Evolutionary conservation across 2,797 vertebrate genomes (phyloP).

Genomic region (Cynopterus sphinx): DNA sequence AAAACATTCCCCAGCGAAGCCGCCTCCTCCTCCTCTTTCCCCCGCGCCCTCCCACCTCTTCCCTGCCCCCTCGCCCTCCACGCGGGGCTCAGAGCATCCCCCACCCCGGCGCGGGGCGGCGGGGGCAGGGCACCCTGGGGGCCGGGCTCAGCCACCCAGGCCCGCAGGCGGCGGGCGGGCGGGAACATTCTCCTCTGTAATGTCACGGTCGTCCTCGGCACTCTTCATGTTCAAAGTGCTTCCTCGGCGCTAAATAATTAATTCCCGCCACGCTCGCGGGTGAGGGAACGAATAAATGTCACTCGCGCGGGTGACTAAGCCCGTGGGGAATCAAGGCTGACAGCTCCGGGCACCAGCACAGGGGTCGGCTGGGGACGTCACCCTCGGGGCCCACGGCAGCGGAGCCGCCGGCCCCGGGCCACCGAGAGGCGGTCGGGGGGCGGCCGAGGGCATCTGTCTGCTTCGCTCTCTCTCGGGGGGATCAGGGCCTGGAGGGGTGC

Average conservation of each 20-base stretch:
- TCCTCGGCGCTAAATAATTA: conserved; percentile 67
- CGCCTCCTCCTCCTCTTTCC: too few relatives aligned
- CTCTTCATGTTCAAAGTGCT: conserved; percentile 54
- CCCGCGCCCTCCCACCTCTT: fast-evolving
- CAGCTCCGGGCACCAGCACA: background rate
- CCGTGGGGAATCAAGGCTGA: background rate
- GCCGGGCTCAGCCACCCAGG: background rate
- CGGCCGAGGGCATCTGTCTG: background rate
- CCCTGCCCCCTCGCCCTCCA: too few relatives aligned
- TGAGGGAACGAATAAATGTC: conserved; percentile 73
- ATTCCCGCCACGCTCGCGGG: conserved; percentile 56
- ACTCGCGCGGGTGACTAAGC: conserved; percentile 47
- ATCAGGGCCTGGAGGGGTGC: fast-evolving
- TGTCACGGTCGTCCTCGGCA: background rate
- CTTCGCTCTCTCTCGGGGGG: fast-evolving
- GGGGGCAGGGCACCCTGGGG: background rate
- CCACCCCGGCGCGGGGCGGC: fast-evolving
- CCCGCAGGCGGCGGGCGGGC: fast-evolving
- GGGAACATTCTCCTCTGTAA: background rate
- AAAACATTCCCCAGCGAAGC: too few relatives aligned
- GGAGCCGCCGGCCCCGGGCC: background rate
- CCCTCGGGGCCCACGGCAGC: background rate
- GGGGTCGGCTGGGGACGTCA: background rate
- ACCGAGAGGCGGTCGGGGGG: fast-evolving
- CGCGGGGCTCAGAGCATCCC: background rate